Percentiles rank a stretch among this genome's conserved stretches.
Conservation (phyloP, 2,888 invertebrate species). For the Tiliacea aurago region DNA sequence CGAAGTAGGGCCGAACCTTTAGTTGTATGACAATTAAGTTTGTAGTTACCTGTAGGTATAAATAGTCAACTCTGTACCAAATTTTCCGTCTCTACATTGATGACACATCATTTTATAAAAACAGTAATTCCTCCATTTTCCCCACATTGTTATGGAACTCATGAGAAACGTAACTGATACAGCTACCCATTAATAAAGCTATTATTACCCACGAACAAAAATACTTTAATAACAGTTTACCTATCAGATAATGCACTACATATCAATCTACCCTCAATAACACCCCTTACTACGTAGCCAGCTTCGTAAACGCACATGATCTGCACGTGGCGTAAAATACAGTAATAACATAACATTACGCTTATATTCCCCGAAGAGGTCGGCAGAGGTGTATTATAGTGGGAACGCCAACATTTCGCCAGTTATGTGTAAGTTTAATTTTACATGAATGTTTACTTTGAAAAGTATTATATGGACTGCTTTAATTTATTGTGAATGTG, state of each 20-base stretch:
- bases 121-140: background rate
- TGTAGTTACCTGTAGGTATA: background rate
- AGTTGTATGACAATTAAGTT: background rate
- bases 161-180: slow-evolving; percentile 11
- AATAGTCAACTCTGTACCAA: background rate
- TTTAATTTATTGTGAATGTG: no score
- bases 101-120: background rate
- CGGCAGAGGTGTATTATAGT: background rate
- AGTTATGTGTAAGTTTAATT: no score
- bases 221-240: slow-evolving; percentile 45
- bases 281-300: slow-evolving; percentile 16
- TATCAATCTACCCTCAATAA: slow-evolving; percentile 37
- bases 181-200: slow-evolving; percentile 26
- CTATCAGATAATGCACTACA: slow-evolving; percentile 44
- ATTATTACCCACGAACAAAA: slow-evolving; percentile 7
- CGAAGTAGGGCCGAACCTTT: background rate
- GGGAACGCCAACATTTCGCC: background rate
- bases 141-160: background rate
- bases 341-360: slow-evolving; percentile 12
- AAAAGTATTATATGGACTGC: no score
- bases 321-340: slow-evolving; percentile 33
- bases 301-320: slow-evolving; percentile 42
- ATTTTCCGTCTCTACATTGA: background rate
- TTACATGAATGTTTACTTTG: no score
- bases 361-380: no score